phyloP scores from a whole-genome alignment of 2,797 vertebrate genomes.

The Melanotaenia nigrans region DNA sequence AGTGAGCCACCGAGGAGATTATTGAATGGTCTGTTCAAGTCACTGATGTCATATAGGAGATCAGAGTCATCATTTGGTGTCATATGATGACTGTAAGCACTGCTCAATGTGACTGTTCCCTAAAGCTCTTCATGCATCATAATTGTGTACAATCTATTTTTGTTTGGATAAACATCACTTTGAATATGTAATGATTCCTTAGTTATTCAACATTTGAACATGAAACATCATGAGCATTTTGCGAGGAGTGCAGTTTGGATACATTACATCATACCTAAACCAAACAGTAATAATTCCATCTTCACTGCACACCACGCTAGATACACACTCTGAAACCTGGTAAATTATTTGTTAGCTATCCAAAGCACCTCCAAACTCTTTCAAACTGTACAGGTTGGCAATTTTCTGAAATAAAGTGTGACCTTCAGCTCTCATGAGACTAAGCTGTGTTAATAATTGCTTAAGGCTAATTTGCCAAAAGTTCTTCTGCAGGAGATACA shows the following conservation, averaged over 20 bases:
- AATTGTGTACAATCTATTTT: conserved; percentile 57
- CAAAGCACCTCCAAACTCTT: conserved; percentile 33
- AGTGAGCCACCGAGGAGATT: conserved; percentile 17
- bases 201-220: conserved; percentile 60
- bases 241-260: conserved; percentile 41
- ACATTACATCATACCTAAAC: conserved; percentile 53
- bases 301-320: neutral
- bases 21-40: conserved; percentile 42
- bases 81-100: conserved; percentile 43
- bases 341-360: conserved; percentile 20
- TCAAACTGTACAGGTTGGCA: conserved; percentile 26
- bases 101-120: conserved; percentile 26
- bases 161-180: conserved; percentile 32
- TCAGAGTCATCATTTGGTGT: conserved; percentile 53
- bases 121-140: conserved; percentile 51
- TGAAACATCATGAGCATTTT: conserved; percentile 68
- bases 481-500: conserved; percentile 25
- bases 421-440: conserved; percentile 59
- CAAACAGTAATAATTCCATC: conserved; percentile 46
- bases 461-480: conserved; percentile 42
- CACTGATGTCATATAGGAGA: conserved; percentile 46
- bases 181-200: conserved; percentile 55
- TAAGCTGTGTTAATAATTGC: conserved; percentile 22
- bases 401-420: conserved; percentile 40
- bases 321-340: conserved; percentile 46